phyloP scores from a whole-genome alignment of 2,888 invertebrate genomes.

The Epiblema foenella region DNA sequence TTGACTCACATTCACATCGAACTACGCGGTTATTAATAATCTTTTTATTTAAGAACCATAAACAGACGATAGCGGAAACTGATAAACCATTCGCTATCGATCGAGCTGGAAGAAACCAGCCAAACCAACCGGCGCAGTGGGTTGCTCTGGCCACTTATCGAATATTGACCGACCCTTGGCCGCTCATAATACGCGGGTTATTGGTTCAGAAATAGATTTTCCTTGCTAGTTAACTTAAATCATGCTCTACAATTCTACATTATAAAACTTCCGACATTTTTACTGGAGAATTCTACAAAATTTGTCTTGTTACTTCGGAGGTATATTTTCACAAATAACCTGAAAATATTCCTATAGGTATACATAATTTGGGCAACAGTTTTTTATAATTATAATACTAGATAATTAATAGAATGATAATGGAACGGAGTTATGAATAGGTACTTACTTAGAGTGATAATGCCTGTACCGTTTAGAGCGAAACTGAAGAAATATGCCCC shows the following conservation, averaged over 20 bases:
- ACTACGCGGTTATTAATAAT: conserved; percentile 23
- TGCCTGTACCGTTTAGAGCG: conserved; percentile 11
- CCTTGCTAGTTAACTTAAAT: no score
- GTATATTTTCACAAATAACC: no score
- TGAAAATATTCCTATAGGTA: no score
- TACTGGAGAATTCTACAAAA: no score
- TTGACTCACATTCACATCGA: neutral
- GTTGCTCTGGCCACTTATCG: neutral
- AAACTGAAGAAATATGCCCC: conserved; percentile 20
- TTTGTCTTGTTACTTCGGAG: no score
- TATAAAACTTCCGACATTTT: no score
- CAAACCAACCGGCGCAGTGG: neutral
- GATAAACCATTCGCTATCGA: conserved; percentile 26
- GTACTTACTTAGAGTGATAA: conserved; percentile 28
- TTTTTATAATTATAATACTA: neutral
- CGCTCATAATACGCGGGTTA: no score
- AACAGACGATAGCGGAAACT: conserved; percentile 11
- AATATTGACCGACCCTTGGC: neutral
- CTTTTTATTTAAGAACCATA: conserved; percentile 20
- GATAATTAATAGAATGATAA: neutral
- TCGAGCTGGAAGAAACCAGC: conserved; percentile 30
- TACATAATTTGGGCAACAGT: neutral
- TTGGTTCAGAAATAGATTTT: no score
- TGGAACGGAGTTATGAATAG: neutral
- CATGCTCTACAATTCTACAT: no score